Base-by-base conservation (phyloP, 2,797 vertebrate species). In the Carduelis carduelis region DNA sequence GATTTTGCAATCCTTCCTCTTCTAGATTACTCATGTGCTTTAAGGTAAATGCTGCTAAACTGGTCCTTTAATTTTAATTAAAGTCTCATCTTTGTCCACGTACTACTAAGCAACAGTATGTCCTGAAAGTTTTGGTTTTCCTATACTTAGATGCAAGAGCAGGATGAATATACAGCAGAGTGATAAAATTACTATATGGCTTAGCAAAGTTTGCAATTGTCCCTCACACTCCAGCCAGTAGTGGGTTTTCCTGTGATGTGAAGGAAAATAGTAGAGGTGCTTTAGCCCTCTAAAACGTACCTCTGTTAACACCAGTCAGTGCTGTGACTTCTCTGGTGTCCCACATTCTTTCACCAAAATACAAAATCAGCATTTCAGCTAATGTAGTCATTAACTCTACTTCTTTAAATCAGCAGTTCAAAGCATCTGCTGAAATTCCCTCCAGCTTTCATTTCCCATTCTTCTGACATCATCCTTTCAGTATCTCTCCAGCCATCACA, bases 1-100 rank as follows among this genome's bases (percentile, higher is more conserved):
- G 72, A 84, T 90, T 90, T 95, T 90, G 95, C 83, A 96, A 93
- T 84, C 71, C 22, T 89, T 43, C 37, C n/a, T 88, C 79, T 93
- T 88, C 66, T 30, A 89, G 70, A 41, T 86, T 88, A 52, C 28
- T 95, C 37, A 63, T 0, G 3, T 41, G 39, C 55, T 87, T 74
- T 39, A 68, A 92, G 65, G 52, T 81, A 83, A 92, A 86, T 22
- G 18, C 55, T 75, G 65, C 28, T 76, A 47, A 92, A 61, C 7
- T 9, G 1, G 14, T 50, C 39, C 24, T 79, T 76, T 59, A 53
- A 34, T 64, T 91, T 79, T 74, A 63, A 69, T 66, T 59, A 13
- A 83, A 69, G 41, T 35, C 66, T 63, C 17, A 17, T 80, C 30
- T 92, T 64, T 77, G 10, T 39, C 18, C n/a, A 79, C 49, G 63